Base-by-base conservation (phyloP, 2,888 invertebrate genomes). In the Fabriciana adippe region DNA sequence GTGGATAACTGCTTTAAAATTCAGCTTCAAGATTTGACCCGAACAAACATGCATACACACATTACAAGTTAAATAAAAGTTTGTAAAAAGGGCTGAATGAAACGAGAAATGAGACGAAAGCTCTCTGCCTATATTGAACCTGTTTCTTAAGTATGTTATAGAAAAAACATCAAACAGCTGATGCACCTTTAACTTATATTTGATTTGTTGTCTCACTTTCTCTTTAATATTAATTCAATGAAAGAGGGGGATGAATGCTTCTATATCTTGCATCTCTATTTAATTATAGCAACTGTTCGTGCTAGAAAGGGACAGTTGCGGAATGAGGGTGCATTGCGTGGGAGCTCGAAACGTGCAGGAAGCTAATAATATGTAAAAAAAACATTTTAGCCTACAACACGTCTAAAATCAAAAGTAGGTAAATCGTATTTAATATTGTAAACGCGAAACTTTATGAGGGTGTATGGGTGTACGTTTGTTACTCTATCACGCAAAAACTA, bases 151-250 rank as follows among this genome's bases (percentile, higher is more conserved):
- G 50, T 64, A 51, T 64, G 68, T 55, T 61, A 48, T 53, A 68
- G 26, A 26, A 26, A 26, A 68, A 68, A 64, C 55, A 67, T 26
- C 47, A 6, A 70, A 72, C 72, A 72, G 71, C 72, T 72, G 72
- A 72, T 65, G 56, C 66, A 59, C 48, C 48, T 59, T 59, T 4
- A 41, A 53, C 18, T 31, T 66, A 56, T n/a, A 21, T 48, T 54
- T n/a, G 6, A 15, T 45, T 53, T 47, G 64, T 55, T 55, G n/a
- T 59, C 64, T 61, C 60, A 14, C 26, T 51, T 51, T 13, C 6
- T 45, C 45, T 8, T 47, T 11, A 55, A 55, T 21, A 16, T 3
- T 3, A 26, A 1, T 6, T n/a, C 5, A 3, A 50, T 47, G 50
- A n/a, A 6, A 41, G 55, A 65, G 31, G 55, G 35, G 45, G 55